Base-by-base conservation (phyloP, 2,888 invertebrate species). In the Tromatobia lineatoria region DNA sequence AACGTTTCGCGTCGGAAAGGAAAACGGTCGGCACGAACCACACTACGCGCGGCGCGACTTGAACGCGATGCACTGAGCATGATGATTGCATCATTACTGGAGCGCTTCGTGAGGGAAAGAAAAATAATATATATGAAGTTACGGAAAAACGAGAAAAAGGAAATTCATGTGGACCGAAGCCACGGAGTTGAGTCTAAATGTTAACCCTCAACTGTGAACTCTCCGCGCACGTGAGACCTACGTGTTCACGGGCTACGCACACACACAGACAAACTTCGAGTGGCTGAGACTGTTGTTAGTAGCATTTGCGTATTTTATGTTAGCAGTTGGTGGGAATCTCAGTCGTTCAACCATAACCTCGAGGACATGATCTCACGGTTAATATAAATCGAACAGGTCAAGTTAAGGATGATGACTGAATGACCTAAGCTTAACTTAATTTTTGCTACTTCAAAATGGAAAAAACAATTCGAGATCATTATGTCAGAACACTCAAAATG, bases 31-130 rank as follows among this genome's bases (percentile, higher is more conserved):
- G 29, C 64, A 64, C 64, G 47, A 75, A 38, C n/a, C 45, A 34
- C 10, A 61, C 61, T 34, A 38, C 52, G 10, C n/a, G 34, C 47
- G 64, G 52, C 11, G 47, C 64, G 47, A 64, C 34, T 75, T 29
- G 13, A 64, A 47, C 50, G 64, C 47, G 64, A 18, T 64, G 42
- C 45, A 54, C 10, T 25, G 23, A 42, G 59, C 59, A 71, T 57
- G 42, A 57, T 79, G 85, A 88, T 89, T 89, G 85, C 87, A 81
- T 89, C 88, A 89, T 90, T 90, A 89, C 83, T 85, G 82, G 86
- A 84, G 79, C 80, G 85, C 57, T 81, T 83, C 61, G 75, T 38
- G 77, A 80, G 38, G 57, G 73, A 25, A 59, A 73, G 57, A 13
- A 23, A 42, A 73, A 57, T 20, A 25, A 57, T 57, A 25, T n/a